Percentiles rank a stretch among this genome's conserved stretches.
phyloP scores from a whole-genome alignment of 2,113 vertebrate species.

The Sinocyclocheilus anophthalmus region DNA sequence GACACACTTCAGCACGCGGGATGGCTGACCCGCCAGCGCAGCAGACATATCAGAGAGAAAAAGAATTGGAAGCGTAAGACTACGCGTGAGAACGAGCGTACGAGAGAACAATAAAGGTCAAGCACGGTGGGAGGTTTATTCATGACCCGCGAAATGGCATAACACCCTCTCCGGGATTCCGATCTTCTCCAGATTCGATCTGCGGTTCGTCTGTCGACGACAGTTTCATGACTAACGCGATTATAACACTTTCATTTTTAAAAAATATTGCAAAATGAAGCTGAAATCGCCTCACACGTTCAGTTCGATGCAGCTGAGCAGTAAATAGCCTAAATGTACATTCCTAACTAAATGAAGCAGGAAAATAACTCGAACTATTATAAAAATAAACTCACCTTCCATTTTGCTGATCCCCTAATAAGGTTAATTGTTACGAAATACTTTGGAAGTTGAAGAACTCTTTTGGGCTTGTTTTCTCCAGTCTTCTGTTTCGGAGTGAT shows the following conservation, averaged over 20 bases:
- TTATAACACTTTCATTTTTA: not conserved
- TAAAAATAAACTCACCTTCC: not conserved
- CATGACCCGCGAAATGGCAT: too few species aligned
- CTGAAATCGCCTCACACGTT: not conserved
- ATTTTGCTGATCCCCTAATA: not conserved
- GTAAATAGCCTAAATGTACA: not conserved
- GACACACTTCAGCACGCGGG: too few species aligned
- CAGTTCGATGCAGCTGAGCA: not conserved
- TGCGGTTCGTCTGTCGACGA: not conserved
- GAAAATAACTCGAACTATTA: not conserved
- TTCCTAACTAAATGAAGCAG: not conserved
- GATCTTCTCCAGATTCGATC: not conserved
- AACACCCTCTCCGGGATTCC: constrained; percentile 47
- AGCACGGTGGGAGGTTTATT: too few species aligned
- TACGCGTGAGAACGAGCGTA: too few species aligned
- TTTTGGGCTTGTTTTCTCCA: not conserved
- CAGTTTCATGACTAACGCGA: not conserved
- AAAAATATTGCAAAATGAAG: not conserved
- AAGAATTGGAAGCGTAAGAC: too few species aligned
- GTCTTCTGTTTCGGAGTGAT: not conserved
- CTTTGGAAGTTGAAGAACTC: not conserved
- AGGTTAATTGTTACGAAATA: not conserved
- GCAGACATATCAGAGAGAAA: too few species aligned
- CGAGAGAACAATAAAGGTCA: too few species aligned
- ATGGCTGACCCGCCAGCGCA: too few species aligned